Base-by-base conservation (phyloP, 1,140 invertebrate species). In the Potamilus streckersoni region DNA sequence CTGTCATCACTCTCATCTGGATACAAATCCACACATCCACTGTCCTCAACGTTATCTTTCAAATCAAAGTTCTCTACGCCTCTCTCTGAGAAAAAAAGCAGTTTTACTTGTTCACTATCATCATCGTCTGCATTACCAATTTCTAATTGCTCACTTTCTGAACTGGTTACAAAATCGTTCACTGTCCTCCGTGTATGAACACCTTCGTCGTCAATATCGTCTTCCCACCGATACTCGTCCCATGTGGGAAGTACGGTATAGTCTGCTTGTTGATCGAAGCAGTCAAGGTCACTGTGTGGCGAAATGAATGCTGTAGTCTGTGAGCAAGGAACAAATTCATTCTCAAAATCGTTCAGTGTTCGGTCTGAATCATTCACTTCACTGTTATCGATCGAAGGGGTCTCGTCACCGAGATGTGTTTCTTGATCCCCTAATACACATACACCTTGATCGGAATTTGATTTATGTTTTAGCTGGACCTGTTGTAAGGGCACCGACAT, bases 141-240 rank as follows among this genome's bases (percentile, higher is more conserved):
- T 49, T 49, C 38, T 8, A 6, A 49, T 6, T 49, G 4, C 11
- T 49, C 38, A 11, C 38, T 49, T 49, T 73, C 71, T 59, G 60
- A 57, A 27, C 63, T 63, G 17, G 78, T 55, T 15, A 79, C 66
- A 73, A 83, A 83, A 72, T 83, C 82, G 59, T 65, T 70, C 0
- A 79, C 78, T 61, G 57, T 69, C 57, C 82, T 65, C n/a, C 79
- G 62, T 14, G 82, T 83, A 57, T 80, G 76, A 64, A 83, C 72
- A 27, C 78, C 63, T 66, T 83, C 82, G 12, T 78, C 77, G n/a
- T 80, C 82, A n/a, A 76, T 78, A 68, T 83, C 82, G 20, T 83
- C 82, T 60, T 83, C 82, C 79, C 79, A 81, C 38, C 73, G 79
- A 74, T 81, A 81, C 20, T 79, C 74, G 19, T 76, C 82, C 82